A percentile compares a stretch with the other conserved stretches of the same genome.
Conservation (phyloP, 2,113 vertebrate species). For the Odocoileus hemionus region DNA sequence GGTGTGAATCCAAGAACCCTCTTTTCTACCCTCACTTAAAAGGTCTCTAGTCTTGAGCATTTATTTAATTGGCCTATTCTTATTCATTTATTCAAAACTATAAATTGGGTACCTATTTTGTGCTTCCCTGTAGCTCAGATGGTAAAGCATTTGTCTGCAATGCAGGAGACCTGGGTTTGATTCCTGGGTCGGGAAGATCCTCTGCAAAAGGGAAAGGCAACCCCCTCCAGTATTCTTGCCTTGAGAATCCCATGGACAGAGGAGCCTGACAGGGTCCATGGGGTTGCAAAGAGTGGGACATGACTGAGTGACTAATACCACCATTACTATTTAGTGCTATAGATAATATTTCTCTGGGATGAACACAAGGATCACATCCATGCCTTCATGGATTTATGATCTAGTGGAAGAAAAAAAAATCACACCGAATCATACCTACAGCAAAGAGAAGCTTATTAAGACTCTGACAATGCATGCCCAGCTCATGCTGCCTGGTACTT, state of each 20-base stretch:
- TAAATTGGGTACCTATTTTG: not conserved
- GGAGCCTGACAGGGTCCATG: not conserved
- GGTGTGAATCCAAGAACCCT: not conserved
- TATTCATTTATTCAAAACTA: not conserved
- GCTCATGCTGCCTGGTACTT: accelerated
- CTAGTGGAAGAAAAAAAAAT: not conserved
- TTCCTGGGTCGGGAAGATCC: accelerated
- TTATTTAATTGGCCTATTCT: not conserved
- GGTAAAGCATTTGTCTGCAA: not conserved
- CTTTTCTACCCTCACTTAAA: not conserved
- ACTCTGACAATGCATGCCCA: not conserved
- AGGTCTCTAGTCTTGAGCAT: not conserved
- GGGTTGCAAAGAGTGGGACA: not conserved
- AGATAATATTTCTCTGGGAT: not conserved
- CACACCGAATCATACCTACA: not conserved
- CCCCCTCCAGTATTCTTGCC: not conserved
- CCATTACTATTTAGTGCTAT: not conserved
- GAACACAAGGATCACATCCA: not conserved
- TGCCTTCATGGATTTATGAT: not conserved
- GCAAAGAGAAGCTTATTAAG: not conserved
- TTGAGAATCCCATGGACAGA: not conserved
- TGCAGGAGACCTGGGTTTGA: not conserved
- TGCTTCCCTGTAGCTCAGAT: not conserved
- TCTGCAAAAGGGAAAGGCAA: not conserved
- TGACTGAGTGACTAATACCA: not conserved